These are phyloP conservation scores for Glandiceps talaboti DNA, from an alignment of 53 echinoderm and acorn worm species.

Conservation along the genomic window DNA sequence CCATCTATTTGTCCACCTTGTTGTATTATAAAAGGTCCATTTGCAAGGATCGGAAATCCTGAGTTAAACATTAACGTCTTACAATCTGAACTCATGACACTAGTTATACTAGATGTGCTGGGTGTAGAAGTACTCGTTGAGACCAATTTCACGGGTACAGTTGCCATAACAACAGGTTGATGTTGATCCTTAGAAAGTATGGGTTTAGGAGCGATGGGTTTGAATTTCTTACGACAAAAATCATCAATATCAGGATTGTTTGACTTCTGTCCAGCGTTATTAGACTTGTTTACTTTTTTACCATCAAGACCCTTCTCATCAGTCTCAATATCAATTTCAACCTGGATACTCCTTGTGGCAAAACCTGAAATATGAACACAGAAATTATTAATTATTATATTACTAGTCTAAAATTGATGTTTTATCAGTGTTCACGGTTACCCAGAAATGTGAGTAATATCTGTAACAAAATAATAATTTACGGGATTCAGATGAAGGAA, in stretches of 20 bases:
- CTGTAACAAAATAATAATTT: too few relatives aligned
- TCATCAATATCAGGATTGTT: constrained; percentile 46
- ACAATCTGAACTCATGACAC: not conserved
- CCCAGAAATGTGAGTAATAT: too few relatives aligned
- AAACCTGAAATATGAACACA: not conserved
- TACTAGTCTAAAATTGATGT: too few relatives aligned
- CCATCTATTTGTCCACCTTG: not conserved
- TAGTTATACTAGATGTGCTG: not conserved
- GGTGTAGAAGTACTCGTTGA: not conserved
- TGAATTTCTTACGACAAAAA: constrained; percentile 95
- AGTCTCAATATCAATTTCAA: not conserved
- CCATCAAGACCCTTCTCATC: not conserved
- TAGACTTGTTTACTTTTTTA: not conserved
- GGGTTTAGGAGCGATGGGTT: constrained; percentile 97
- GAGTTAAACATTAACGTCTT: not conserved
- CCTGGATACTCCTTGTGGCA: not conserved
- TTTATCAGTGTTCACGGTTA: too few relatives aligned
- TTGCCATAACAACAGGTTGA: constrained; percentile 74
- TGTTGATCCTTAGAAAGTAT: constrained; percentile 84
- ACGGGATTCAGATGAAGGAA: too few relatives aligned
- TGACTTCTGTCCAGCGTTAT: not conserved
- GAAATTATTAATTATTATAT: too few relatives aligned
- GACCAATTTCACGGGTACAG: constrained; percentile 44
- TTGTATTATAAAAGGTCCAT: not conserved
- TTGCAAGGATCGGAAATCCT: not conserved